Evolutionary conservation across 2,888 invertebrate species (phyloP), one percentile per base, ranked within the genome.

Genomic region (Agriopis leucophaearia): DNA sequence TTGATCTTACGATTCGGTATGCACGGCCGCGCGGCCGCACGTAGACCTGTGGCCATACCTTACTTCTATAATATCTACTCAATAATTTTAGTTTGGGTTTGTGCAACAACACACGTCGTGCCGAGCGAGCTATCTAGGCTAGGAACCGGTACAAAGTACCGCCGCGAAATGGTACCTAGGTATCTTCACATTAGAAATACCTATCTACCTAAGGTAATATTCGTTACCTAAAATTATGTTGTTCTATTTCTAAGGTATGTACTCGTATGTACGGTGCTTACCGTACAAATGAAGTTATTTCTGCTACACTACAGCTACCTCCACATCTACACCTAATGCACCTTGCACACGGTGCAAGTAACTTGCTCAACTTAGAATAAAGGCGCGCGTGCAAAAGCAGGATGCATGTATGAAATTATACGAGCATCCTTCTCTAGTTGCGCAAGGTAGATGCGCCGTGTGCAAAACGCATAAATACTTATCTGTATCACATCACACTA

Each of bases 1-100:
- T 92, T 92, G 93, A 93, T 93, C 93, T 93, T 92, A 93, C 88
- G 91, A 93, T 92, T 93, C 89, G 93, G 93, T 92, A 92, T 93
- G 92, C 92, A 91, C 91, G 90, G 90, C 88, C 88, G 91, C 89
- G 85, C 91, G 81, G 88, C 85, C 84, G 88, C 91, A 91, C 91
- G 90, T 91, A 91, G 87, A 84, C 82, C 86, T 86, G 86, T 83
- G 83, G 84, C 88, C 90, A 87, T 65, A 91, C 88, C 90, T 91
- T 87, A 90, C 90, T 89, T 87, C 88, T 88, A 90, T 90, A 89
- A 90, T 91, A 88, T 90, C 88, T 87, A 90, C 86, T 88, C 90
- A 90, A 92, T 92, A 92, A 93, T 90, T 91, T 92, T 85, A 89
- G 89, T 89, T 90, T 86, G 84, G 81, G 88, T 90, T 92, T 92